Evolutionary conservation across 1,140 invertebrate species (phyloP).

Genomic region (Diprion similis): DNA sequence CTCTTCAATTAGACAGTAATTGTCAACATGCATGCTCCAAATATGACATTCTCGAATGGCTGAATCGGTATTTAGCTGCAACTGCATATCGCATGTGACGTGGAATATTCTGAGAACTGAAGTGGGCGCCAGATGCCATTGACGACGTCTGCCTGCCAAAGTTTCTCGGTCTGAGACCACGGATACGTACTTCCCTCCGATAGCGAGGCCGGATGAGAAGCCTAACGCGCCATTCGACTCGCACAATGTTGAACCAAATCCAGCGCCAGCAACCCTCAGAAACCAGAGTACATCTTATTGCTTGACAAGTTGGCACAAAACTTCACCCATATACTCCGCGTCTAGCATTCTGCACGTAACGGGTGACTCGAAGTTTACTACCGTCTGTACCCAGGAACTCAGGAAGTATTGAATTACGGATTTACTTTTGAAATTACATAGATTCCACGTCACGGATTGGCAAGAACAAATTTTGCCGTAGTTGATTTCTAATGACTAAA

Average conservation of each 20-base stretch:
- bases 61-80: background rate
- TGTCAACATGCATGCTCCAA: background rate
- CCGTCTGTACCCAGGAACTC: background rate
- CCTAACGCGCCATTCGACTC: background rate
- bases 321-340: background rate
- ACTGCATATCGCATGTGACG: background rate
- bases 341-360: background rate
- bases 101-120: background rate
- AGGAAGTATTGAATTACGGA: background rate
- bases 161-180: conserved; percentile 1
- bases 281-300: background rate
- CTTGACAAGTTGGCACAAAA: conserved; percentile 5
- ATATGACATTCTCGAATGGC: background rate
- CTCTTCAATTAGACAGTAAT: background rate
- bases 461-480: background rate
- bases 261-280: background rate
- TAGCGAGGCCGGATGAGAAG: background rate
- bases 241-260: background rate
- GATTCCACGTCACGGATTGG: background rate
- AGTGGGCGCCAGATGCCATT: background rate
- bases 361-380: too few species aligned
- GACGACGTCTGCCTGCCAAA: background rate
- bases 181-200: background rate
- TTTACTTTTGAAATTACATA: background rate
- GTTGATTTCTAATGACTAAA: background rate